These are phyloP conservation scores for Danio tinwini DNA, from an alignment of 2,797 vertebrate species.

Conservation along the genomic window DNA sequence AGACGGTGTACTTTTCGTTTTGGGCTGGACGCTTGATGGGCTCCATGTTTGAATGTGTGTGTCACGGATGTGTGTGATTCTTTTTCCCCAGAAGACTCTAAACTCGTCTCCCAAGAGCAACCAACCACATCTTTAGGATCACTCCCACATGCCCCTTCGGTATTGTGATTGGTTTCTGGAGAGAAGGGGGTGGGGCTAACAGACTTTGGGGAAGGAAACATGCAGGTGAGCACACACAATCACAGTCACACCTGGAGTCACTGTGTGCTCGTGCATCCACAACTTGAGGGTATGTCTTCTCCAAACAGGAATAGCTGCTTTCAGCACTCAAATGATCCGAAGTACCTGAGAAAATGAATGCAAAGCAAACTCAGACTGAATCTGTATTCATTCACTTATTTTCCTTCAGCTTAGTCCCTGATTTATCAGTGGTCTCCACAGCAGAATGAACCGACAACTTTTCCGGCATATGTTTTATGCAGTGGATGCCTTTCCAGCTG, in stretches of 20 bases:
- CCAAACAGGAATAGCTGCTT: slow-evolving; percentile 57
- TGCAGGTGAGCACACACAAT: neutral
- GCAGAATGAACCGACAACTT: too few species aligned
- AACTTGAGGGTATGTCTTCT: slow-evolving; percentile 53
- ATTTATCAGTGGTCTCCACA: too few species aligned
- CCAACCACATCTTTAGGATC: slow-evolving; percentile 5
- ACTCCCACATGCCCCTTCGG: neutral
- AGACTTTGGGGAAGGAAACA: neutral
- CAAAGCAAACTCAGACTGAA: slow-evolving; percentile 13
- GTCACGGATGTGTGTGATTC: slow-evolving; percentile 1
- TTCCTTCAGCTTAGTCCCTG: too few species aligned
- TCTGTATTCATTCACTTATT: too few species aligned
- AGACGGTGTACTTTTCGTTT: slow-evolving; percentile 51
- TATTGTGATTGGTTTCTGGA: neutral
- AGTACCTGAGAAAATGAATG: slow-evolving; percentile 19
- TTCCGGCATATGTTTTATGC: too few species aligned
- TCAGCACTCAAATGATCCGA: slow-evolving; percentile 52
- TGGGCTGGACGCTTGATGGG: slow-evolving; percentile 41
- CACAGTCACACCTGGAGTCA: slow-evolving; percentile 51
- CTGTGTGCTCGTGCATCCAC: slow-evolving; percentile 26
- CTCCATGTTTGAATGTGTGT: slow-evolving; percentile 41
- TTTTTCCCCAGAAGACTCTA: slow-evolving; percentile 27
- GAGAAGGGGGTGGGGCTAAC: slow-evolving; percentile 2
- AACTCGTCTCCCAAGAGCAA: slow-evolving; percentile 6
- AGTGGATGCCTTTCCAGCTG: too few species aligned